Base-by-base conservation (phyloP, 2,113 vertebrate genomes). In the Nibea coibor region DNA sequence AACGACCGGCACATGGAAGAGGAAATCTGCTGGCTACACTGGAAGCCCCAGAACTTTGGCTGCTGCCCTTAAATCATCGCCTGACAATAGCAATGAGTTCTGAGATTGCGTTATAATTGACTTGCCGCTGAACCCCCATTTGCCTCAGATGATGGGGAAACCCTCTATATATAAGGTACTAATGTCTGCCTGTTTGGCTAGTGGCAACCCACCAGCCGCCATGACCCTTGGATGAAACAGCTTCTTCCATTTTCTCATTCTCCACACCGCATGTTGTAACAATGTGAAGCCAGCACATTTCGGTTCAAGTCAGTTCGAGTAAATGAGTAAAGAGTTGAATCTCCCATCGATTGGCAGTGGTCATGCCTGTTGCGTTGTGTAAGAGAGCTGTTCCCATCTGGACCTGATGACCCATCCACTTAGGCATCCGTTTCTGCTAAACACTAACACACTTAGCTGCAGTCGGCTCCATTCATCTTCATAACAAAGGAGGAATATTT, bases 341-440 rank as follows among this genome's bases (percentile, higher is more conserved):
- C 77, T 80, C 42, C 39, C 70, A 69, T 75, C 10, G n/a, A 80
- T 76, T 54, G 45, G 54, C 22, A 2, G 75, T 7, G 65, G 74
- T 81, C 76, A 57, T 80, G 88, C 74, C 67, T 82, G 66, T 51
- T 59, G 78, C 24, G 12, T 81, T 89, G 71, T 81, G 85, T 80
- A 69, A 91, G 77, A 77, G 66, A 80, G 70, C 50, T 64, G 66
- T 19, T 87, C 28, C 69, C 87, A 90, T 88, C 87, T 88, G 91
- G 87, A 87, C 86, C 71, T 42, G 81, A 89, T 91, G 87, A 91
- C 84, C 81, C 58, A 76, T 81, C 65, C 47, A 58, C 77, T 85
- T 20, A 73, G 78, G 75, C 69, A 85, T 92, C 61, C 75, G 10
- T 88, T 67, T 87, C 71, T 47, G 61, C 83, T 90, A 80, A 84